Percentiles rank a stretch among this genome's conserved stretches.
Evolutionary conservation across 1,140 invertebrate species (phyloP).

Genomic region (Drosophila punjabiensis): DNA sequence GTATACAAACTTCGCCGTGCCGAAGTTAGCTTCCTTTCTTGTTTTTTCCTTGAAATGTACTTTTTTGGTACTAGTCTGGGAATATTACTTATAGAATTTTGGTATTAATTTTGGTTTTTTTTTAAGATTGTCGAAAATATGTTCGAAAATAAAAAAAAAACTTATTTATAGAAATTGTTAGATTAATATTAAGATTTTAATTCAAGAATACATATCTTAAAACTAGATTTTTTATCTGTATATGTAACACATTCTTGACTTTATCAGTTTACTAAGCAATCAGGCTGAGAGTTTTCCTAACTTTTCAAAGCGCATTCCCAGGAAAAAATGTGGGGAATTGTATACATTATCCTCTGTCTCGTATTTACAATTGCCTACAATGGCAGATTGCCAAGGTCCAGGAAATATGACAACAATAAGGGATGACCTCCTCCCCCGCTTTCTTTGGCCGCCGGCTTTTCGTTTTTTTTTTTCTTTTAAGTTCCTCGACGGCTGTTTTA

Average conservation of each 20-base stretch:
- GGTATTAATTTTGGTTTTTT: no score
- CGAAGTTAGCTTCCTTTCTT: no score
- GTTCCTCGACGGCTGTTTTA: slow-evolving; percentile 20
- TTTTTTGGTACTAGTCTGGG: no score
- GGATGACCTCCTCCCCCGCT: slow-evolving; percentile 11
- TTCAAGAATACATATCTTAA: no score
- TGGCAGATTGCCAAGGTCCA: slow-evolving; percentile 49
- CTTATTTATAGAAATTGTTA: no score
- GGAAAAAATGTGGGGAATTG: slow-evolving; percentile 6
- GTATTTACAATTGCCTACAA: slow-evolving; percentile 57
- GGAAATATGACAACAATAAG: slow-evolving; percentile 69
- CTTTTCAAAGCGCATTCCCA: slow-evolving; percentile 6
- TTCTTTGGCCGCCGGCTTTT: slow-evolving; percentile 54
- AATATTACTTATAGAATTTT: no score
- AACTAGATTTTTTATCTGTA: no score
- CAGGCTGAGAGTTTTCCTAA: slow-evolving; percentile 45
- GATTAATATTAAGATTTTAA: no score
- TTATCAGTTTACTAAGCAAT: slow-evolving; percentile 52
- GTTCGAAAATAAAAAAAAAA: no score
- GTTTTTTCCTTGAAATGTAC: no score
- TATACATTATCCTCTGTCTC: slow-evolving; percentile 29
- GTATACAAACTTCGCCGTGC: no score
- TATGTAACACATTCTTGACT: slow-evolving; percentile 11
- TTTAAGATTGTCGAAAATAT: no score
- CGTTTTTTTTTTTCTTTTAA: slow-evolving; percentile 8